Conservation (phyloP, 2,113 vertebrate species). For the Macheiramphus alcinus region DNA sequence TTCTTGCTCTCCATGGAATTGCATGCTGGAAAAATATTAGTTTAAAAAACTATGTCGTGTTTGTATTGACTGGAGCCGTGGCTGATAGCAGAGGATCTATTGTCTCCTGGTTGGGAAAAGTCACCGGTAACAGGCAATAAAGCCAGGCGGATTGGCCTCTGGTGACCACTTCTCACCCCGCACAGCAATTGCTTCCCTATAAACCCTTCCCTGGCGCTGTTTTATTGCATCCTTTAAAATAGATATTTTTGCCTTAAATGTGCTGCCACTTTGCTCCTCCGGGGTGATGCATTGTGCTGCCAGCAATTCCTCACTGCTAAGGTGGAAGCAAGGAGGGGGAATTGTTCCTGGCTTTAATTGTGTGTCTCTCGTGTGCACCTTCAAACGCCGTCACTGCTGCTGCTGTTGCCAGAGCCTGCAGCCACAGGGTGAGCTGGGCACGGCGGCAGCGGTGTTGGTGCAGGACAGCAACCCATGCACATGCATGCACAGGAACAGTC, state of each 20-base stretch:
- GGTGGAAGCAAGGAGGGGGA: not conserved
- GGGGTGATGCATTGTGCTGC: not conserved
- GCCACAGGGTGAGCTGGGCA: not conserved
- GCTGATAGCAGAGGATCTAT: slow-evolving; percentile 59
- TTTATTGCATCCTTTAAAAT: slow-evolving; percentile 46
- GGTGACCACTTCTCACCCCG: slow-evolving; percentile 48
- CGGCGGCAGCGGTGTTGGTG: rapidly evolving
- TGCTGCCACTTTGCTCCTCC: slow-evolving; percentile 8
- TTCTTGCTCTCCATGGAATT: slow-evolving; percentile 68
- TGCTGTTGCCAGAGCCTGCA: not conserved
- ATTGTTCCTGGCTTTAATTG: not conserved
- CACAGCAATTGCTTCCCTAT: slow-evolving; percentile 37
- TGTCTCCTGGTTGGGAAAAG: slow-evolving; percentile 51
- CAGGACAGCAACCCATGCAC: not conserved
- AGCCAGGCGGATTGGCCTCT: slow-evolving; percentile 26
- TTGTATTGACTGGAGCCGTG: slow-evolving; percentile 62
- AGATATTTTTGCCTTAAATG: slow-evolving; percentile 51
- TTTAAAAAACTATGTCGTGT: slow-evolving; percentile 69
- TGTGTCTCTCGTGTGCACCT: rapidly evolving
- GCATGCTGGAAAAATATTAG: slow-evolving; percentile 73
- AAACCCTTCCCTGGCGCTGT: slow-evolving; percentile 39
- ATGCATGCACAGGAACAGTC: not conserved
- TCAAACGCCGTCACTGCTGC: rapidly evolving
- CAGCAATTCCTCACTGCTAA: not conserved
- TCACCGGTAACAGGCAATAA: slow-evolving; percentile 42